Base-by-base conservation (phyloP, 1,140 invertebrate genomes). In the Calliphora vicina region DNA sequence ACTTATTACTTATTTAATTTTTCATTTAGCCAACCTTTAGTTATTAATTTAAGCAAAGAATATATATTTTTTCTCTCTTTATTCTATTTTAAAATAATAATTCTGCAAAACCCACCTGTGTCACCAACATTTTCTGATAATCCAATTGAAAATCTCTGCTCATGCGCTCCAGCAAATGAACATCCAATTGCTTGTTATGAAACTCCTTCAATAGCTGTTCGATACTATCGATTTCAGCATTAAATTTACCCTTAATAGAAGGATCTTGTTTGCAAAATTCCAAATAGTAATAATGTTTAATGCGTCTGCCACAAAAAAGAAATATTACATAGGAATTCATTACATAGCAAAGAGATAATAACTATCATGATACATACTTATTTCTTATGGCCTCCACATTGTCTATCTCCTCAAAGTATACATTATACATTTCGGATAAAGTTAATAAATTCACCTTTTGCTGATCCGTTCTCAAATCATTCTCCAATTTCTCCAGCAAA, bases 251-350 rank as follows among this genome's bases (percentile, higher is more conserved):
- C 9, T 86, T 86, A 8, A 90, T 87, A 17, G 78, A 84, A 0
- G 88, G 86, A 86, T 90, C 89, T 71, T 88, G 86, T 45, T 90
- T 86, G 26, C 87, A 88, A 25, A 90, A 87, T 82, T 90, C 90
- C 82, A 89, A 83, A 71, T 89, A 90, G 67, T 90, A 90, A 72
- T 84, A 88, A 0, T 90, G 84, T 50, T 90, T 90, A 6, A 90
- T 85, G 9, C 90, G 87, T 12, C 88, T 90, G 42, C 1, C 83
- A 78, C 15, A 78, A 61, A 76, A 82, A 81, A 71, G n/a, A n/a
- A n/a, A n/a, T n/a, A n/a, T n/a, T n/a, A n/a, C n/a, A n/a, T n/a
- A n/a, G n/a, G n/a, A n/a, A n/a, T n/a, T n/a, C n/a, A n/a, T n/a
- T n/a, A n/a, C n/a, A n/a, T n/a, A n/a, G n/a, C n/a, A n/a, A n/a